phyloP scores from a whole-genome alignment of 2,113 vertebrate species.

The Pseudois nayaur region DNA sequence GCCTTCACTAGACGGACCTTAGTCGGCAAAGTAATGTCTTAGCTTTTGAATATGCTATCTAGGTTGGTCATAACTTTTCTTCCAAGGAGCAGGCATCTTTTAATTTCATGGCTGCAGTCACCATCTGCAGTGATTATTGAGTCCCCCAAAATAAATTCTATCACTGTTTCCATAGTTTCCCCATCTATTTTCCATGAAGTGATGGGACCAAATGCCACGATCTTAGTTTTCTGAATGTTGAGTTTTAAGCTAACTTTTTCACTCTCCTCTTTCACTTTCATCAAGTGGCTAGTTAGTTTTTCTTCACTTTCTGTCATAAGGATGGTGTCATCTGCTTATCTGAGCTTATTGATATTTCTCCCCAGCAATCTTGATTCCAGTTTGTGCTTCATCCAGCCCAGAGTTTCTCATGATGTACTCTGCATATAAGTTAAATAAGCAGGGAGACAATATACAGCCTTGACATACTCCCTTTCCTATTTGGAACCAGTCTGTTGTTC shows the following conservation, averaged over 20 bases:
- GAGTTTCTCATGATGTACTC: not conserved
- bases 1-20: not conserved
- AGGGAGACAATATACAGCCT: not conserved
- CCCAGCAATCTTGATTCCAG: not conserved
- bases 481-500: not conserved
- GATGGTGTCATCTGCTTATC: not conserved
- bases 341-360: not conserved
- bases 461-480: not conserved
- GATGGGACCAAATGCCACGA: not conserved
- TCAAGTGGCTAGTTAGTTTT: not conserved
- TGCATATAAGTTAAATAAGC: not conserved
- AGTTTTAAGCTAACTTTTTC: not conserved
- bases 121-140: not conserved
- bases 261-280: not conserved
- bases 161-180: not conserved
- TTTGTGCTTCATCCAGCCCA: not conserved
- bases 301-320: not conserved
- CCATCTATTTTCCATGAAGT: not conserved
- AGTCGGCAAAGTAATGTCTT: not conserved
- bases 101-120: not conserved
- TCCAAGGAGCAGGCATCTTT: not conserved
- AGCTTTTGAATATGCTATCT: not conserved
- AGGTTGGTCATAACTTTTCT: not conserved
- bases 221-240: not conserved
- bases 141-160: not conserved